Percentiles rank a stretch among this genome's conserved stretches.
Evolutionary conservation across 2,797 vertebrate species (phyloP).

Genomic region (Masticophis lateralis): DNA sequence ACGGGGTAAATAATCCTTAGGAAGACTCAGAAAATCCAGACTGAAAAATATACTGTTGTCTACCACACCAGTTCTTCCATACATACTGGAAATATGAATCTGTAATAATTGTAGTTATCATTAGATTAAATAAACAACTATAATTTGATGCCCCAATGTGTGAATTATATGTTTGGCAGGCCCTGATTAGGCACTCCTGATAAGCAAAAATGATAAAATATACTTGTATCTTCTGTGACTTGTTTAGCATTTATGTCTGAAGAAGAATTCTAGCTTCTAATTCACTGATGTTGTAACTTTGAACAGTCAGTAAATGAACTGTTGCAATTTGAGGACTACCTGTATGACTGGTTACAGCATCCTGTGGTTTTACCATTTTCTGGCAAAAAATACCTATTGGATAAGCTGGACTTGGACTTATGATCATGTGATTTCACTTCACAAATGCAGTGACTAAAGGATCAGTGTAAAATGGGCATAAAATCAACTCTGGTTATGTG

Average conservation of each 20-base stretch:
- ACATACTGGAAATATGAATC: constrained; percentile 82
- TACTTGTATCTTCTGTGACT: not conserved
- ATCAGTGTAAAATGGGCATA: not conserved
- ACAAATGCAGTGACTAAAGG: not conserved
- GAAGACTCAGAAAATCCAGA: constrained; percentile 83
- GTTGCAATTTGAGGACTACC: not conserved
- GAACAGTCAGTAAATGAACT: not conserved
- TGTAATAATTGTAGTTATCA: constrained; percentile 55
- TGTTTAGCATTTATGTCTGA: not conserved
- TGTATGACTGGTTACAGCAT: not conserved
- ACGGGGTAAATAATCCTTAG: constrained; percentile 77
- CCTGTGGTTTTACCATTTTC: not conserved
- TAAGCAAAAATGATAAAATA: not conserved
- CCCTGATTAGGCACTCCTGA: not conserved
- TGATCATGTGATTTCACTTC: not conserved
- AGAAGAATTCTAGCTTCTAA: not conserved
- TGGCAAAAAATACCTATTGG: not conserved
- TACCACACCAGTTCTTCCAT: constrained; percentile 80
- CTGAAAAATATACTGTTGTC: constrained; percentile 87
- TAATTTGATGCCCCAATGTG: not conserved
- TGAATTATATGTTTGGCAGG: not conserved
- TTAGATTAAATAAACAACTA: not conserved
- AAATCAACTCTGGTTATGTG: not conserved
- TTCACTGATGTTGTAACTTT: not conserved
- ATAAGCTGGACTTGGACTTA: not conserved